Percentiles rank a stretch among this genome's conserved stretches.
These are phyloP conservation scores for Clarias laeviceps DNA, from an alignment of 2,797 vertebrate species.

Conservation along the genomic window DNA sequence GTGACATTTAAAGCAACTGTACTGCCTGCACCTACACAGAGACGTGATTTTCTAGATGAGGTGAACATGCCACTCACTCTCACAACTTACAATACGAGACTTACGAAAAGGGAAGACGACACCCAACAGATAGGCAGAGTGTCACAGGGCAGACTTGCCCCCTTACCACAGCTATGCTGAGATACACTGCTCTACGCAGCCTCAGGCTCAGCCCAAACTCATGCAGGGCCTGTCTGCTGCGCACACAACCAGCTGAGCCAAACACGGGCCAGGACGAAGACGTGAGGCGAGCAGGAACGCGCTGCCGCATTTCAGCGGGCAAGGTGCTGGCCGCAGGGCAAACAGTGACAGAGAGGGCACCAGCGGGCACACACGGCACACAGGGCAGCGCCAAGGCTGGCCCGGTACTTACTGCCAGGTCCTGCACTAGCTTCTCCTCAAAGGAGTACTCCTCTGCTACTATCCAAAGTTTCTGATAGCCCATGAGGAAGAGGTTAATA, in stretches of 20 bases:
- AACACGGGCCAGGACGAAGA: conserved; percentile 61
- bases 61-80: conserved; percentile 77
- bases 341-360: conserved; percentile 55
- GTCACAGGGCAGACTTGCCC: conserved; percentile 62
- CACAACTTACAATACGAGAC: conserved; percentile 70
- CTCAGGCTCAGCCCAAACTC: conserved; percentile 76
- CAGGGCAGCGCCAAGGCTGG: conserved; percentile 64
- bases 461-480: conserved; percentile 99
- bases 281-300: conserved; percentile 64
- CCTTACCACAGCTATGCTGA: conserved; percentile 74
- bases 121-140: conserved; percentile 63
- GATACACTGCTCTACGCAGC: conserved; percentile 72
- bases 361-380: conserved; percentile 60
- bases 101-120: conserved; percentile 73
- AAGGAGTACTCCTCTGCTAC: conserved; percentile 99
- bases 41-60: conserved; percentile 63
- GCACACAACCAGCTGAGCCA: conserved; percentile 68
- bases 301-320: conserved; percentile 57
- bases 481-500: conserved; percentile 99
- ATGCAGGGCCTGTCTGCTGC: conserved; percentile 78
- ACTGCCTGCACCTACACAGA: conserved; percentile 57
- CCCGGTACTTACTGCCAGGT: conserved; percentile 99
- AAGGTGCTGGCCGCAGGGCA: conserved; percentile 65
- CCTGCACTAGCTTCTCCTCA: conserved; percentile 99
- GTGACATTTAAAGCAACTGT: conserved; percentile 22